These are phyloP conservation scores for Drosophila rufa DNA, from an alignment of 1,140 invertebrate genomes.

Conservation along the genomic window DNA sequence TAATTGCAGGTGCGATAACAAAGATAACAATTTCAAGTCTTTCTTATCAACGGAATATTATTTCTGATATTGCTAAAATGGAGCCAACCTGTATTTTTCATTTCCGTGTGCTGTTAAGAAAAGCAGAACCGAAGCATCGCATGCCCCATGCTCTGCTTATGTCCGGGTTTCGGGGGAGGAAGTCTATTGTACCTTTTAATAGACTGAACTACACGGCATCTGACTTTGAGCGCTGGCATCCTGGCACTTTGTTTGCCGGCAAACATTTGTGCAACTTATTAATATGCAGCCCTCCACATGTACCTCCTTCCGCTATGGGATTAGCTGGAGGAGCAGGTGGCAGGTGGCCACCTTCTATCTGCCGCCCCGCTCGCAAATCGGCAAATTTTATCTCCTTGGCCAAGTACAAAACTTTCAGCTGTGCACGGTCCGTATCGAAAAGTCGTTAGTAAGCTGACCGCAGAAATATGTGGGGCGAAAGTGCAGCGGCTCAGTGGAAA, in stretches of 20 bases:
- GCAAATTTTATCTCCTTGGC: constrained; percentile 70
- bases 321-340: constrained; percentile 57
- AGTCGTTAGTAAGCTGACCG: constrained; percentile 80
- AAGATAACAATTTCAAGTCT: background rate
- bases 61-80: no score
- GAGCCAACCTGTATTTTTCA: background rate
- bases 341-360: background rate
- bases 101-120: background rate
- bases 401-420: constrained; percentile 63
- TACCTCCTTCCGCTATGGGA: constrained; percentile 11
- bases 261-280: constrained; percentile 80
- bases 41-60: background rate
- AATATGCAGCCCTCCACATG: constrained; percentile 63
- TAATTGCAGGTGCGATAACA: no score
- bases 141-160: constrained; percentile 15
- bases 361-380: constrained; percentile 49
- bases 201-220: constrained; percentile 64
- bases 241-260: constrained; percentile 59
- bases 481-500: constrained; percentile 33
- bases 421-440: constrained; percentile 68
- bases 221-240: constrained; percentile 30
- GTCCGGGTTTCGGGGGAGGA: constrained; percentile 11
- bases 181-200: constrained; percentile 73
- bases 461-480: constrained; percentile 60
- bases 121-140: constrained; percentile 55